Base-by-base conservation (phyloP, 2,113 vertebrate species). In the Amphiprion ocellaris region DNA sequence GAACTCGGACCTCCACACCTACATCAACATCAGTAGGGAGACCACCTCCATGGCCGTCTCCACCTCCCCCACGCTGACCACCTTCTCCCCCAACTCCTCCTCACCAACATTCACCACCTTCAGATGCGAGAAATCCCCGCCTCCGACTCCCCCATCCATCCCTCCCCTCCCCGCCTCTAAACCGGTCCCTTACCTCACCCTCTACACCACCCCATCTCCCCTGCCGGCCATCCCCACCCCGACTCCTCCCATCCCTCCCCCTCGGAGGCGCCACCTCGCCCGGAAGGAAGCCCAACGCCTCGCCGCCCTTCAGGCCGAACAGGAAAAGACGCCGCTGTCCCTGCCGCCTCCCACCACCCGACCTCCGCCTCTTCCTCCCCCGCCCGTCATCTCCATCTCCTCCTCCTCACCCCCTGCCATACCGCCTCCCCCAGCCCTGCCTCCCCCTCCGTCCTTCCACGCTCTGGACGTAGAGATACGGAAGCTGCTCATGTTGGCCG, bases 371-470 rank as follows among this genome's bases (percentile, higher is more conserved):
- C 82, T 94, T 5, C 94, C 94, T 24, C 95, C 94, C 71, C 93
- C 94, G 4, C 95, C 95, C 17, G 68, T 88, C 4, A 87, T 94
- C 69, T 91, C 92, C 15, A 49, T 92, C 8, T 89, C 90, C 37
- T 88, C 85, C 56, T 84, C 79, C 6, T 87, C 93, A 62, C 92
- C 94, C 14, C 93, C 92, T 44, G 86, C 85, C 46, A 85, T 94
- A 63, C 93, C 95, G 54, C 93, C 92, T 61, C 94, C 94, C 16
- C 94, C 94, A 33, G 70, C 92, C 4, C 85, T 95, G 16, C 93
- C 93, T 47, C 94, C 94, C 79, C 94, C 95, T 1, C 94, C 94
- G 14, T 95, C 95, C 59, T 95, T 95, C 86, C 94, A 95, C n/a
- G 91, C 93, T 4, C 75, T 95, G 74, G 95, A 95, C 71, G 94